These are phyloP conservation scores for Triplophysa siluroides DNA, from an alignment of 2,113 vertebrate genomes.

Conservation along the genomic window DNA sequence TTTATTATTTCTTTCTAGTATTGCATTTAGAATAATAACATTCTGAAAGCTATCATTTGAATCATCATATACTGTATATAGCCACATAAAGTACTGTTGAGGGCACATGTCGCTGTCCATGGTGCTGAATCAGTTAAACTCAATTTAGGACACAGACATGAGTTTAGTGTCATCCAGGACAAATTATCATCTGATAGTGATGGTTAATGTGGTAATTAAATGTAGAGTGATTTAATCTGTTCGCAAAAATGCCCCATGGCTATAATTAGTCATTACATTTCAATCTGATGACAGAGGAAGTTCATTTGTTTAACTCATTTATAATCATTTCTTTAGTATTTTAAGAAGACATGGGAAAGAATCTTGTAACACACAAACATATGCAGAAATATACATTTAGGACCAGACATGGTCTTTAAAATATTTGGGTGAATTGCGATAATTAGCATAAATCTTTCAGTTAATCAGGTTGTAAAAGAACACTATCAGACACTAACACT, in stretches of 20 bases:
- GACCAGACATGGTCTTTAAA: too few relatives aligned
- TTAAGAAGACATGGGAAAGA: too few relatives aligned
- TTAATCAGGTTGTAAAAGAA: too few relatives aligned
- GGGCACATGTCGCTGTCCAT: neutral
- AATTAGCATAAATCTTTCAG: too few relatives aligned
- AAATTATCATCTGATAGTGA: neutral
- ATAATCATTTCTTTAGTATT: too few relatives aligned
- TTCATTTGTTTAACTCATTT: neutral
- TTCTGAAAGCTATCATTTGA: neutral
- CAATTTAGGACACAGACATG: neutral
- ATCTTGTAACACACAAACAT: too few relatives aligned
- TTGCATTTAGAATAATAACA: neutral
- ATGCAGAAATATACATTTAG: too few relatives aligned
- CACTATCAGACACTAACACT: too few relatives aligned
- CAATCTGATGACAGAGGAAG: neutral
- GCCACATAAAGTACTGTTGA: neutral
- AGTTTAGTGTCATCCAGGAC: neutral
- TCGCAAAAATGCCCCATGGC: neutral
- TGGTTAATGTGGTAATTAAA: neutral
- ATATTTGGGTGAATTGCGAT: too few relatives aligned
- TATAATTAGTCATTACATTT: neutral
- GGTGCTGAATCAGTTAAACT: slow-evolving; percentile 14
- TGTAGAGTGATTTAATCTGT: neutral
- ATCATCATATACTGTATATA: slow-evolving; percentile 1
- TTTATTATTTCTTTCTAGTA: too few relatives aligned